phyloP scores from a whole-genome alignment of 2,113 vertebrate species.

The Prunella fulvescens region DNA sequence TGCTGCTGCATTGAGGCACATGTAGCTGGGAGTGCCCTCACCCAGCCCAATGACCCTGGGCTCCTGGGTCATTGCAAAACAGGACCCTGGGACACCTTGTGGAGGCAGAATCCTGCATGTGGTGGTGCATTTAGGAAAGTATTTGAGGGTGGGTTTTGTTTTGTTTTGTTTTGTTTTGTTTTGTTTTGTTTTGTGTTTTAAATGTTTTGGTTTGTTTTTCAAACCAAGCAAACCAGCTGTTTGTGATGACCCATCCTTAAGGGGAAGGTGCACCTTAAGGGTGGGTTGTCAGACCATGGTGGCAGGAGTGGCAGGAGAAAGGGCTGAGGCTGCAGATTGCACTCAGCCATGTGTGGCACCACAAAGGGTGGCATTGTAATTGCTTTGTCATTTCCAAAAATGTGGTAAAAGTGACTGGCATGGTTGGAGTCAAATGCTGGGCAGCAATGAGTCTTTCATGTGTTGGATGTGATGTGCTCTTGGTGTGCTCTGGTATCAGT shows the following conservation, averaged over 20 bases:
- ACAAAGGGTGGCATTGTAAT: rapidly evolving
- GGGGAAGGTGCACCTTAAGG: not conserved
- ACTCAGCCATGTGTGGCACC: not conserved
- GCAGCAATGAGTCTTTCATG: not conserved
- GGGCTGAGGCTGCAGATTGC: not conserved
- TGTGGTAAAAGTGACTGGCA: not conserved
- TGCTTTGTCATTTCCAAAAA: not conserved
- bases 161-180: not conserved
- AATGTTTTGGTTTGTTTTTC: not conserved
- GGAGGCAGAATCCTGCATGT: not conserved
- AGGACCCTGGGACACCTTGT: too few species aligned
- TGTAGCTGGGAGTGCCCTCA: not conserved
- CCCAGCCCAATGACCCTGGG: not conserved
- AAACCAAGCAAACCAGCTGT: not conserved
- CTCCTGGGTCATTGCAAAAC: not conserved
- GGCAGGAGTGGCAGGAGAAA: not conserved
- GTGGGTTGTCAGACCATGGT: not conserved
- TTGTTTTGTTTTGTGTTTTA: not conserved
- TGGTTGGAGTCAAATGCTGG: not conserved
- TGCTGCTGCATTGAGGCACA: rapidly evolving
- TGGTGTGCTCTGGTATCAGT: not conserved
- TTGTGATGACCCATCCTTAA: too few species aligned
- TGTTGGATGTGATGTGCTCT: not conserved
- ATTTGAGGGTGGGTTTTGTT: not conserved
- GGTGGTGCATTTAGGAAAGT: not conserved